Conservation (phyloP, 2,888 invertebrate genomes). For the Pterostichus niger region DNA sequence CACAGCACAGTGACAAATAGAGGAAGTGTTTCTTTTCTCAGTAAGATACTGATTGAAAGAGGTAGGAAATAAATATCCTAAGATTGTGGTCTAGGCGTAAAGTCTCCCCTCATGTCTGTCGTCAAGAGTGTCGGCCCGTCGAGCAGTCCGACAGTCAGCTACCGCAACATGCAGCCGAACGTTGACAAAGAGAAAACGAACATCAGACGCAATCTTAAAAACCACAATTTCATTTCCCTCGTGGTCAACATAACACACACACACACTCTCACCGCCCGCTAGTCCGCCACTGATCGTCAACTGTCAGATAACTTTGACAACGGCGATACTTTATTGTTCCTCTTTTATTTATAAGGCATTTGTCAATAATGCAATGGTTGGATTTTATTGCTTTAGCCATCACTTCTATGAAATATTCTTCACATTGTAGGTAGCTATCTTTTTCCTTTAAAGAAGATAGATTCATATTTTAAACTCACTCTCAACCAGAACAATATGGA, state of each 20-base stretch:
- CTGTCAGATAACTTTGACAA: conserved; percentile 65
- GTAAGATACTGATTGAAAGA: conserved; percentile 11
- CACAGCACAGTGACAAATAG: conserved; percentile 2
- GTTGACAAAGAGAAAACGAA: conserved; percentile 60
- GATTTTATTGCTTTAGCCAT: conserved; percentile 29
- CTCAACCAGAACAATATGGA: too few species aligned
- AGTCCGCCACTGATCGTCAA: conserved; percentile 52
- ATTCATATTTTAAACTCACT: background rate
- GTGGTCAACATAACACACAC: conserved; percentile 30
- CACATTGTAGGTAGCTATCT: background rate
- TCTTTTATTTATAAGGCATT: conserved; percentile 59
- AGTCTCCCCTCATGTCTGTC: conserved; percentile 18
- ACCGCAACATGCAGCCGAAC: conserved; percentile 34
- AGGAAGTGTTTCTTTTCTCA: background rate
- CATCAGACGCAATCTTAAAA: conserved; percentile 62
- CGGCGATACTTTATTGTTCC: conserved; percentile 61
- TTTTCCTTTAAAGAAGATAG: conserved; percentile 5
- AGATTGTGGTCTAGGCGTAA: too few species aligned
- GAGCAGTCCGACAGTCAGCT: conserved; percentile 8
- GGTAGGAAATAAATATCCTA: conserved; percentile 21
- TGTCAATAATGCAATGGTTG: conserved; percentile 49
- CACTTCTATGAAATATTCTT: conserved; percentile 32
- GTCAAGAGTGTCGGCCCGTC: conserved; percentile 22
- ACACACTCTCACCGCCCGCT: background rate
- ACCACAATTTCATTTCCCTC: conserved; percentile 64